These are phyloP conservation scores for Macquaria ambigua DNA, from an alignment of 2,113 vertebrate species.

Conservation along the genomic window DNA sequence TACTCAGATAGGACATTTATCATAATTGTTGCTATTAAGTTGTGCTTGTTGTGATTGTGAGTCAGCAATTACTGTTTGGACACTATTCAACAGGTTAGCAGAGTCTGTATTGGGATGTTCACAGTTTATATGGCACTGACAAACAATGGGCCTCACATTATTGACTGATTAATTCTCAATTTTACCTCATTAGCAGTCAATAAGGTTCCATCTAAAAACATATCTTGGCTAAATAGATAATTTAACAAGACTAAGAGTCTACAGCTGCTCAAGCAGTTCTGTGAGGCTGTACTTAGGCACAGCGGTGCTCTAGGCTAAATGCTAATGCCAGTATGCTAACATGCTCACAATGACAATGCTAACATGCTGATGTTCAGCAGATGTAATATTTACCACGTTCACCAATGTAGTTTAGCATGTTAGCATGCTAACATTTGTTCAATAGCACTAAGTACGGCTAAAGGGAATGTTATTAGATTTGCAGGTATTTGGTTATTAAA, in stretches of 20 bases:
- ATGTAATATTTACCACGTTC: neutral
- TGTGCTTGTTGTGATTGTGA: constrained; percentile 18
- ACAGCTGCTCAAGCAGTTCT: neutral
- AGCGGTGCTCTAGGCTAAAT: neutral
- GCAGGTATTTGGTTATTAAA: too few species aligned
- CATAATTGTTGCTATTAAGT: constrained; percentile 31
- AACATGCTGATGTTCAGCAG: neutral
- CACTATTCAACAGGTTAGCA: neutral
- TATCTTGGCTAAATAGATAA: too few species aligned
- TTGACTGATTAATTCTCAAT: neutral
- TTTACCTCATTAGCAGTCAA: neutral
- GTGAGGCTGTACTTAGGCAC: neutral
- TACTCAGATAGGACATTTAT: constrained; percentile 37
- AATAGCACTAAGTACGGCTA: too few species aligned
- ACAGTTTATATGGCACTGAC: neutral
- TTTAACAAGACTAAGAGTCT: neutral
- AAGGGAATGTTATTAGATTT: too few species aligned
- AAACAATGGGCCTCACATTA: neutral
- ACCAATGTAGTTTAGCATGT: too few species aligned
- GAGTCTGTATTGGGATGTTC: neutral
- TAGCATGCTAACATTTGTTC: too few species aligned
- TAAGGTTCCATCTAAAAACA: neutral
- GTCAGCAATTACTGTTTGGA: neutral
- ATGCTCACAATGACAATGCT: neutral
- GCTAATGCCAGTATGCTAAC: neutral